Conservation (phyloP, 1,140 invertebrate species). For the Drosophila oshimai region DNA sequence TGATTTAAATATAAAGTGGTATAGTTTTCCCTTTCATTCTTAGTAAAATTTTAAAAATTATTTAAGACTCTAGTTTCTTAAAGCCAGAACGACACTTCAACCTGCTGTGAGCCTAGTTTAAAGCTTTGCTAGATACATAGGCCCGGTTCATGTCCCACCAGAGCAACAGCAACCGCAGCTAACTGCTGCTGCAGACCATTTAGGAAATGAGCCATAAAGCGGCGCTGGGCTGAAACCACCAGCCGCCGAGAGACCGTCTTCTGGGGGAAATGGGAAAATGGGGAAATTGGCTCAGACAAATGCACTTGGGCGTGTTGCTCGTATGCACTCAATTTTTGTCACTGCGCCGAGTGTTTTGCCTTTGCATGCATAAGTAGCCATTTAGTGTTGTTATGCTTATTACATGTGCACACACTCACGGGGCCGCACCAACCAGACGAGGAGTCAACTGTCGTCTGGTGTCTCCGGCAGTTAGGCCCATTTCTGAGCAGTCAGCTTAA, state of each 20-base stretch:
- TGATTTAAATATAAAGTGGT: no score
- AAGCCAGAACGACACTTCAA: no score
- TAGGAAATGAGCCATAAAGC: conserved; percentile 77
- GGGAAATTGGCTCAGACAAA: conserved; percentile 62
- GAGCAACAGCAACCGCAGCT: background rate
- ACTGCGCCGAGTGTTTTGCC: conserved; percentile 46
- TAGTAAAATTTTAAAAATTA: no score
- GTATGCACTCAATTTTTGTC: conserved; percentile 74
- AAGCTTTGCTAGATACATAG: conserved; percentile 21
- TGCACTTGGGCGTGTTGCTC: conserved; percentile 58
- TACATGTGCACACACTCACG: conserved; percentile 46
- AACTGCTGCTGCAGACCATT: conserved; percentile 64
- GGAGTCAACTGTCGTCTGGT: conserved; percentile 53
- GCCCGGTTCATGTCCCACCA: conserved; percentile 4
- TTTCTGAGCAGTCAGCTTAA: conserved; percentile 61
- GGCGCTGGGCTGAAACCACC: conserved; percentile 22
- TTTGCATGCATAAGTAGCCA: conserved; percentile 76
- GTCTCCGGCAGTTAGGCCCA: conserved; percentile 53
- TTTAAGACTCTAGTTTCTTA: no score
- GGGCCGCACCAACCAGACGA: conserved; percentile 17
- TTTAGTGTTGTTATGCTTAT: conserved; percentile 79
- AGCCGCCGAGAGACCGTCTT: conserved; percentile 20
- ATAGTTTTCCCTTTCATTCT: no score
- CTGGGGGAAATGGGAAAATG: conserved; percentile 11
- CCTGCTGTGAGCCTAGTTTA: background rate